Base-by-base conservation (phyloP, 2,888 invertebrate genomes). In the Morpho achilles region DNA sequence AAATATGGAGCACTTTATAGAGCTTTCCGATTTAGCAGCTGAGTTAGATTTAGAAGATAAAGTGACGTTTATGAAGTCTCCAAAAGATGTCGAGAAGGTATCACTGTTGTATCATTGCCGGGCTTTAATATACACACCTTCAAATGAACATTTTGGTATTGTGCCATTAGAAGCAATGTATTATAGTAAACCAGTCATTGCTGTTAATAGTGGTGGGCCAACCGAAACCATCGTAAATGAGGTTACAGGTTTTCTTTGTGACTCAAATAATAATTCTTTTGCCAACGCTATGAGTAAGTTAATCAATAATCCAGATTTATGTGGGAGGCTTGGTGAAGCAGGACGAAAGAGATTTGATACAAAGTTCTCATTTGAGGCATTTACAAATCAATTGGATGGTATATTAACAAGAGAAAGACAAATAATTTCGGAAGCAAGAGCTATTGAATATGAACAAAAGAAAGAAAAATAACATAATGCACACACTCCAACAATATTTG, bases 161-260 rank as follows among this genome's bases (percentile, higher is more conserved):
- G 99, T 99, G 7, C 99, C 99, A 0, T 90, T 99, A 56, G 99
- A 99, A 91, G 98, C 99, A 0, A 99, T 99, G 99, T 97, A 97
- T 77, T 94, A 95, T 77, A 92, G 93, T 4, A 96, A 97, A 74
- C 98, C 99, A 5, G 98, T 99, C 0, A 94, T 99, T 67, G 99
- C 99, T 0, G 95, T 97, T 0, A 96, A 97, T 73, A 97, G 96
- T 72, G 99, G 99, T 39, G 99, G 99, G 0, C 99, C 99, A 0
- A 94, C 94, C 1, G 99, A 99, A 83, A 98, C 99, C 0, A 92
- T 99, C 51, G 89, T 94, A 0, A 91, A 97, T 85, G 93, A 93
- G 53, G 91, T 93, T 0, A 97, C 97, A 0, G 98, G 98, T 0
- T 97, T 93, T 71, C 85, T 98, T 1, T 96, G 96, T 70, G 93